A percentile compares a stretch with the other conserved stretches of the same genome.
Evolutionary conservation across 1,140 invertebrate species (phyloP).

Genomic region (Cryptotermes secundus): DNA sequence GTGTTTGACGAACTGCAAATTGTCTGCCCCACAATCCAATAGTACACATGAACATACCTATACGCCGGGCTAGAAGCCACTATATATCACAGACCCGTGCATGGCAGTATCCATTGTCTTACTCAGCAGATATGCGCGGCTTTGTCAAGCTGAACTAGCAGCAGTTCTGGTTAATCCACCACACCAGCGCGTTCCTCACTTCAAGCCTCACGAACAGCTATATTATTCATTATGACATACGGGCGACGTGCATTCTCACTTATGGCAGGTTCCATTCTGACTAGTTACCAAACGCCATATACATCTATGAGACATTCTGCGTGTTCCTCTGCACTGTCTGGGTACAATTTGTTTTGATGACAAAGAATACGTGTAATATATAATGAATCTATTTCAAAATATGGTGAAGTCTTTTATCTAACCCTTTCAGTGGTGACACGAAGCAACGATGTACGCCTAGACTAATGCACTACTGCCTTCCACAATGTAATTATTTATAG

Average conservation of each 20-base stretch:
- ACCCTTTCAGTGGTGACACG: no score
- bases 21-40: not conserved
- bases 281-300: not conserved
- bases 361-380: no score
- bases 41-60: not conserved
- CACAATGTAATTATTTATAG: no score
- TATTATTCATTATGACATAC: not conserved
- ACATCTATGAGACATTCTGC: not conserved
- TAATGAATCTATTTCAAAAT: no score
- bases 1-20: not conserved
- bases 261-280: not conserved
- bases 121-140: not conserved
- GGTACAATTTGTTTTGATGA: no score
- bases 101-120: slow-evolving; percentile 2
- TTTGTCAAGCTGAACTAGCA: not conserved
- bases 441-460: no score
- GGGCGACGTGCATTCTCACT: not conserved
- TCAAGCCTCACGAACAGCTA: not conserved
- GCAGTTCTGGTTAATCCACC: not conserved
- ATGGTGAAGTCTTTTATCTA: no score
- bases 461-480: no score
- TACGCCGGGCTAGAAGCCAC: not conserved
- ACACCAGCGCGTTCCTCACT: not conserved
- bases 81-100: not conserved
- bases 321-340: not conserved